phyloP scores from a whole-genome alignment of 2,888 invertebrate species.

The Drosophila anceps region DNA sequence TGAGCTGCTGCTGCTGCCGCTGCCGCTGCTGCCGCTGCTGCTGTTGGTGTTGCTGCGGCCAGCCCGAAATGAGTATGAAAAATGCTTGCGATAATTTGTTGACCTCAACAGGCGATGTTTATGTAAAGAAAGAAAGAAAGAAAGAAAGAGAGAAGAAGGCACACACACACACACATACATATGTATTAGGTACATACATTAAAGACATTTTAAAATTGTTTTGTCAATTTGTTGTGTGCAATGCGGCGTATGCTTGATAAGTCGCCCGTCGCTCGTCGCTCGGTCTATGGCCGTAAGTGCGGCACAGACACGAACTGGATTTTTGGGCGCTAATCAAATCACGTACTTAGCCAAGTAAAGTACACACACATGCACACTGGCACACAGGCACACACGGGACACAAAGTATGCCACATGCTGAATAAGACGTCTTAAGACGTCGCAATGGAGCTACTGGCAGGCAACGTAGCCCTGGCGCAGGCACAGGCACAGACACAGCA shows the following conservation, averaged over 20 bases:
- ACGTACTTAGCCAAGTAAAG: constrained; percentile 81
- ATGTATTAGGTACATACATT: constrained; percentile 10
- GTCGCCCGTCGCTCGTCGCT: constrained; percentile 34
- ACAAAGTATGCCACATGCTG: constrained; percentile 40
- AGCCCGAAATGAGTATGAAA: constrained; percentile 65
- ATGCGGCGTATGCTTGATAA: constrained; percentile 66
- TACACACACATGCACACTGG: constrained; percentile 44
- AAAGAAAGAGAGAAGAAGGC: not conserved
- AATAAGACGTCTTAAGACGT: constrained; percentile 44
- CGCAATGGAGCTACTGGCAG: constrained; percentile 28
- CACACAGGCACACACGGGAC: constrained; percentile 11
- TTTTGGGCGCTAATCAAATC: constrained; percentile 78
- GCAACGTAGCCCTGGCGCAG: constrained; percentile 36
- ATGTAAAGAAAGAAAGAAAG: constrained; percentile 2
- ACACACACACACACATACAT: not conserved
- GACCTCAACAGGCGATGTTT: constrained; percentile 73
- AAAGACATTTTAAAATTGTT: constrained; percentile 46
- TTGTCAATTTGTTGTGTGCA: constrained; percentile 43
- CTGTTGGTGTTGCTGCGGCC: constrained; percentile 21
- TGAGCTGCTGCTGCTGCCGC: constrained; percentile 18
- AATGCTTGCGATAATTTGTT: constrained; percentile 74
- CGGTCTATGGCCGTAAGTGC: constrained; percentile 24
- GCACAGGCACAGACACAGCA: constrained; percentile 44
- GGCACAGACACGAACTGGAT: constrained; percentile 58
- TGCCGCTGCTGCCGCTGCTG: not conserved